Base-by-base conservation (phyloP, 2,113 vertebrate genomes). In the Beaufortia kweichowensis region DNA sequence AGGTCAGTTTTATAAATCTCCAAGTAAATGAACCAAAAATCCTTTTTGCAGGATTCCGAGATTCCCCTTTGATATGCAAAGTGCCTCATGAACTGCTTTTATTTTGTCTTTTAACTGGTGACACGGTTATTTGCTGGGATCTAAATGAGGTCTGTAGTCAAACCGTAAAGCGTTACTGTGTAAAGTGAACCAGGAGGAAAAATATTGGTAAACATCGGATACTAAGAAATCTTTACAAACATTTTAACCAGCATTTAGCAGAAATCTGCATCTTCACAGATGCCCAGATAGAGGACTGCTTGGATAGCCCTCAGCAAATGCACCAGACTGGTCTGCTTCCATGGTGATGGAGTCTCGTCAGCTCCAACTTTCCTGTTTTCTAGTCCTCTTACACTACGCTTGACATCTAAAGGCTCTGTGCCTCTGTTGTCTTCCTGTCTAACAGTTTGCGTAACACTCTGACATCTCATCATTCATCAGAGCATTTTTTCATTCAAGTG, bases 1-100 rank as follows among this genome's bases (percentile, higher is more conserved):
- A 60, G 8, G 60, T 53, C 29, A 11, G 66, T 31, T 76, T 76
- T 67, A 75, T 79, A 82, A 56, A 78, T 67, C 68, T 75, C 21
- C 43, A 23, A 56, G 31, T 73, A 61, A 43, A 48, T 41, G 35
- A 53, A 73, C 48, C 7, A 15, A 59, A 35, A 79, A 66, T 72
- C 15, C 10, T 55, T 41, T 75, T 75, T 68, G 23, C 21, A 56
- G 70, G 69, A 67, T 67, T 74, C 56, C 9, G 21, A 68, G 9
- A 46, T 10, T 4, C 26, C 70, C 46, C 67, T 82, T 72, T 82
- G 72, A 76, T 73, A 72, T 60, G 33, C 75, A 79, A 82, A 82
- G 81, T 79, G 81, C 81, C 81, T 79, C 77, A 57, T 71, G 43
- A 61, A 56, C 21, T 53, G 2, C 6, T 63, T 35, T 23, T 56